A percentile compares a stretch with the other conserved stretches of the same genome.
Evolutionary conservation across 1,140 invertebrate genomes (phyloP).

Genomic region (Heliconius hewitsoni): DNA sequence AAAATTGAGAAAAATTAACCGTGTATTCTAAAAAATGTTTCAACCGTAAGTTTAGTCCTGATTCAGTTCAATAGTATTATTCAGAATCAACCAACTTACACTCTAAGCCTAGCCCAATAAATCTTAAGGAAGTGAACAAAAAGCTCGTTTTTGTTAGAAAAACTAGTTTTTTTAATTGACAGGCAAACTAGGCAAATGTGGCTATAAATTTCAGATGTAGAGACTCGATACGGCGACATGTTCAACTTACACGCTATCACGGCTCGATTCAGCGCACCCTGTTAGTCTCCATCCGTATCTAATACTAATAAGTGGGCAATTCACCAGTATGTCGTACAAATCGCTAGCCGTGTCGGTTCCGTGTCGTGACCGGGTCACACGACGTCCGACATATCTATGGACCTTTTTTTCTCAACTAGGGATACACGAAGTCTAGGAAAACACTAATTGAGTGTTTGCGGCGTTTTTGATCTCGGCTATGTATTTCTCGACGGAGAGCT

Average conservation of each 20-base stretch:
- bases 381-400: slow-evolving; percentile 47
- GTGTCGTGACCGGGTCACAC: slow-evolving; percentile 65
- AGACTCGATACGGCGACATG: slow-evolving; percentile 19
- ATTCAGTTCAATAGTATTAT: background rate
- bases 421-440: slow-evolving; percentile 51
- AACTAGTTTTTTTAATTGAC: slow-evolving; percentile 11
- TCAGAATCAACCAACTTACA: background rate
- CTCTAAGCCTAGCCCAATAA: background rate
- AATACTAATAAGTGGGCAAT: slow-evolving; percentile 37
- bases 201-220: slow-evolving; percentile 15
- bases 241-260: slow-evolving; percentile 26
- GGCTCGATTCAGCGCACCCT: slow-evolving; percentile 28
- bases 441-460: slow-evolving; percentile 56
- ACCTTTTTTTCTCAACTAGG: slow-evolving; percentile 42
- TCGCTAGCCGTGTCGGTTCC: slow-evolving; percentile 50
- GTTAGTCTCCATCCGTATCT: slow-evolving; percentile 38
- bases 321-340: slow-evolving; percentile 31
- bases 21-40: background rate
- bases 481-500: slow-evolving; percentile 17
- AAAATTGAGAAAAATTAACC: background rate
- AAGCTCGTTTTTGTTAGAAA: background rate
- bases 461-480: slow-evolving; percentile 51
- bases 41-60: background rate
- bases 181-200: slow-evolving; percentile 14
- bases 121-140: background rate